phyloP scores from a whole-genome alignment of 2,888 invertebrate species.

The Ethmia dodecea region DNA sequence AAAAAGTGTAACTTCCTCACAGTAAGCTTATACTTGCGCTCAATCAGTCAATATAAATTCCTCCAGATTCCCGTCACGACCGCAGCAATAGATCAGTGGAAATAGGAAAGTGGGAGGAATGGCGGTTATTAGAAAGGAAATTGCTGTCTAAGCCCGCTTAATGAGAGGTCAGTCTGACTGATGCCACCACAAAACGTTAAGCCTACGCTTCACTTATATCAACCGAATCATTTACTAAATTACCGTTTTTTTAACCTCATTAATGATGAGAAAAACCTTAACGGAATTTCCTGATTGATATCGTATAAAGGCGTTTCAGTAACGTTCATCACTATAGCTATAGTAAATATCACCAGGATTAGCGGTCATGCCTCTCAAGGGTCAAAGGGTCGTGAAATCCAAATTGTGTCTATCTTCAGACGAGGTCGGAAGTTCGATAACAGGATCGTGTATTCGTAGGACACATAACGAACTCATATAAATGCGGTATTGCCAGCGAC shows the following conservation, averaged over 20 bases:
- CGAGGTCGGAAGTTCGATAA: constrained; percentile 32
- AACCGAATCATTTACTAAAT: too few species aligned
- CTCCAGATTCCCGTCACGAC: not conserved
- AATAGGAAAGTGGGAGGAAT: not conserved
- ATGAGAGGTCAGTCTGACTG: not conserved
- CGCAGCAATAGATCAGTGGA: not conserved
- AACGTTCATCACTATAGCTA: constrained; percentile 9
- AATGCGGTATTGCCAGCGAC: constrained; percentile 44
- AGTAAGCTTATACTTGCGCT: too few species aligned
- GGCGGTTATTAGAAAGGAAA: not conserved
- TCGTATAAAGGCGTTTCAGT: constrained; percentile 3
- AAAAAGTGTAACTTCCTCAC: too few species aligned
- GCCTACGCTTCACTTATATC: not conserved
- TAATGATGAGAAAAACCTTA: constrained; percentile 1
- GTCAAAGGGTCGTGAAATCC: constrained; percentile 32
- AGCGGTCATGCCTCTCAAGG: constrained; percentile 28
- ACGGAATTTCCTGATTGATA: not conserved
- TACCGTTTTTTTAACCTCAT: not conserved
- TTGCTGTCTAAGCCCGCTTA: not conserved
- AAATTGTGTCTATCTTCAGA: constrained; percentile 31
- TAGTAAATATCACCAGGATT: constrained; percentile 10
- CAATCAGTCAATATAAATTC: too few species aligned
- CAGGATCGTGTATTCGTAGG: constrained; percentile 28
- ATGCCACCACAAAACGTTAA: not conserved
- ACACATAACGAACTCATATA: constrained; percentile 50